A percentile compares a stretch with the other conserved stretches of the same genome.
phyloP scores from a whole-genome alignment of 2,888 invertebrate species.

The Didymodactylos carnosus region DNA sequence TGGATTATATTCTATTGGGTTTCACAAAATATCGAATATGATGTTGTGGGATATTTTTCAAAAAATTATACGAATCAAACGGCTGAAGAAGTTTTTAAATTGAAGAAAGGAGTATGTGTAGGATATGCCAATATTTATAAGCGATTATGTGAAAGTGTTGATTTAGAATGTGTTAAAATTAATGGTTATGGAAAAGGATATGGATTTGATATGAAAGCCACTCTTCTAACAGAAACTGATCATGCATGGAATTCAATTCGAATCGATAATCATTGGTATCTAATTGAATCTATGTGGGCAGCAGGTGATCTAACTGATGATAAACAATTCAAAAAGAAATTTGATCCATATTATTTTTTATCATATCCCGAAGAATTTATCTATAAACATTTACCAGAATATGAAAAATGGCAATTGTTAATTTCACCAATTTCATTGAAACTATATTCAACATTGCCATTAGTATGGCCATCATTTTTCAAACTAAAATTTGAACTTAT shows the following conservation, averaged over 20 bases:
- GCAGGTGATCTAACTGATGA: neutral
- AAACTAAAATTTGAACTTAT: too few relatives aligned
- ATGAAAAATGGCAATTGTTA: too few relatives aligned
- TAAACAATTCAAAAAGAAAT: neutral
- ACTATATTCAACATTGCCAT: too few relatives aligned
- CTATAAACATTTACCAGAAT: neutral
- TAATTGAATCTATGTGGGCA: conserved; percentile 2
- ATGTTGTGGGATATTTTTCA: neutral
- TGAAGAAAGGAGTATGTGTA: neutral
- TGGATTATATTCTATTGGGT: too few relatives aligned
- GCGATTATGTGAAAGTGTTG: neutral
- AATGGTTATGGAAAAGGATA: neutral
- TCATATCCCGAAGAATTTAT: neutral
- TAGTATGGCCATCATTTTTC: too few relatives aligned
- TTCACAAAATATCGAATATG: too few relatives aligned
- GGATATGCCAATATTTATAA: neutral
- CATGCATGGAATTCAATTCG: conserved; percentile 10
- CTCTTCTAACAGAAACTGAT: neutral
- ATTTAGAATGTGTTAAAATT: neutral
- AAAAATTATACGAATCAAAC: neutral
- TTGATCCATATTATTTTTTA: neutral
- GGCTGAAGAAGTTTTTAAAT: neutral
- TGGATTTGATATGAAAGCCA: neutral
- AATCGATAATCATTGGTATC: conserved; percentile 1
- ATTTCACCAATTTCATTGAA: too few relatives aligned